These are phyloP conservation scores for Hanleya hanleyi DNA, from an alignment of 2,888 invertebrate genomes.

Conservation along the genomic window DNA sequence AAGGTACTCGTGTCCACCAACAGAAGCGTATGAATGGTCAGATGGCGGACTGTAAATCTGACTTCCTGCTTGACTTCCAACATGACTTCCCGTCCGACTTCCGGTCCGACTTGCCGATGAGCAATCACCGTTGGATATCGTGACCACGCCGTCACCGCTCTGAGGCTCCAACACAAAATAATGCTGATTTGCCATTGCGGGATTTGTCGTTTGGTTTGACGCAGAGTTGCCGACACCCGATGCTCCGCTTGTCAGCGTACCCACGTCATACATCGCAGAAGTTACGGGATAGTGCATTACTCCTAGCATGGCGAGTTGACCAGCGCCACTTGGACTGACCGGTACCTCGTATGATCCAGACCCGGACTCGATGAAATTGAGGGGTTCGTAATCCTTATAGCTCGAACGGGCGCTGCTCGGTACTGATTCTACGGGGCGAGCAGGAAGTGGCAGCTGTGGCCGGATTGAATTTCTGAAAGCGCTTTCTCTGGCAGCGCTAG, in stretches of 20 bases:
- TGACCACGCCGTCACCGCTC: background rate
- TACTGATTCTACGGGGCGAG: background rate
- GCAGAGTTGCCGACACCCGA: background rate
- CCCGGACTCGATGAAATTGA: background rate
- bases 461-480: background rate
- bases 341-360: background rate
- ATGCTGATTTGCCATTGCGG: background rate
- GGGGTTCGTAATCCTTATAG: background rate
- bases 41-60: background rate
- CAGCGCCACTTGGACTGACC: background rate
- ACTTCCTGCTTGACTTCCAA: background rate
- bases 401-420: background rate
- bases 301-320: background rate
- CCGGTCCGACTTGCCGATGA: background rate
- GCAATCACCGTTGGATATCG: background rate
- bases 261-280: background rate
- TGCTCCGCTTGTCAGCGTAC: background rate
- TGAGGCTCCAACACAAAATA: background rate
- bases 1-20: background rate
- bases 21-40: background rate
- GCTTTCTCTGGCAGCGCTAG: background rate
- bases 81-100: no score
- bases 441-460: background rate
- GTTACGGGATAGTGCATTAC: background rate
- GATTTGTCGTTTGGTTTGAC: background rate